These are phyloP conservation scores for Choristoneura rosaceana DNA, from an alignment of 2,888 invertebrate genomes.

Conservation along the genomic window DNA sequence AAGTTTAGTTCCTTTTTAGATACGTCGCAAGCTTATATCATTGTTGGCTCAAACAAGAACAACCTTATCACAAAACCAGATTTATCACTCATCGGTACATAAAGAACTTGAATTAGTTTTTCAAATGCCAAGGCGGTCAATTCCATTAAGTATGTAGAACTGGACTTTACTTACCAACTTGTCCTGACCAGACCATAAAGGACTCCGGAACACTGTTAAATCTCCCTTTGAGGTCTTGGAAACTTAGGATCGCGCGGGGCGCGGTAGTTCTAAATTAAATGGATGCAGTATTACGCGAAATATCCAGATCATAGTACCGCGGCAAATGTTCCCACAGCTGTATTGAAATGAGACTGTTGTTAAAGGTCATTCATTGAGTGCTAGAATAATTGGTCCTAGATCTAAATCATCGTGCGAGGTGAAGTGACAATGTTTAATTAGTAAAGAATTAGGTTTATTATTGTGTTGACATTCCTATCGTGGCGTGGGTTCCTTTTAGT, in stretches of 20 bases:
- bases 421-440: slow-evolving; percentile 35
- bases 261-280: neutral
- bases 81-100: slow-evolving; percentile 61
- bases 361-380: slow-evolving; percentile 49
- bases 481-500: slow-evolving; percentile 3
- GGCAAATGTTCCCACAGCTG: slow-evolving; percentile 55
- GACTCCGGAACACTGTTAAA: neutral
- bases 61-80: slow-evolving; percentile 46
- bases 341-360: slow-evolving; percentile 52
- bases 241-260: neutral
- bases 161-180: neutral
- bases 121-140: slow-evolving; percentile 74
- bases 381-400: slow-evolving; percentile 45
- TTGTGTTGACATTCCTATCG: slow-evolving; percentile 33
- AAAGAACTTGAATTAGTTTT: slow-evolving; percentile 57
- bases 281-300: slow-evolving; percentile 15
- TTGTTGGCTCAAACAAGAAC: slow-evolving; percentile 33
- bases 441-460: slow-evolving; percentile 17
- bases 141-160: slow-evolving; percentile 46
- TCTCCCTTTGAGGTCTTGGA: neutral
- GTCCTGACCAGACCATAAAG: slow-evolving; percentile 11
- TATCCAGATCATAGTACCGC: slow-evolving; percentile 35
- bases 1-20: neutral
- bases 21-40: neutral
- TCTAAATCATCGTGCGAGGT: slow-evolving; percentile 41